Percentiles rank a stretch among this genome's conserved stretches.
Conservation (phyloP, 92 coral and sea anemone species). For the Zoanthus gigantus region DNA sequence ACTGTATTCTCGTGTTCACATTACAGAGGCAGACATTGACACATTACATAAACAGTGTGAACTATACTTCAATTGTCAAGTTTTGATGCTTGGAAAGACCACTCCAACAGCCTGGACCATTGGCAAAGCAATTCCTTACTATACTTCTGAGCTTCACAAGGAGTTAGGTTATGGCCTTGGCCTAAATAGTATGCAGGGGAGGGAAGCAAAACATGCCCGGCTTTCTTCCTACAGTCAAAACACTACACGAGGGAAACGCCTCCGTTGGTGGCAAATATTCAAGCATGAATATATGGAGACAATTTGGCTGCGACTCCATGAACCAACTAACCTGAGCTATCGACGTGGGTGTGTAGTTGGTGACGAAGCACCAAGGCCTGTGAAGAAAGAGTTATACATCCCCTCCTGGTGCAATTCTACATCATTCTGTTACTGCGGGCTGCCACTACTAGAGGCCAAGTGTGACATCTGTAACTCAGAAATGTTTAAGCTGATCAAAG, state of each 20-base stretch:
- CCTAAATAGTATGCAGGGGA: slow-evolving; percentile 44
- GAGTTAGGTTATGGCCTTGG: slow-evolving; percentile 58
- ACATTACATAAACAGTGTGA: slow-evolving; percentile 42
- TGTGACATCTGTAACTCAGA: slow-evolving; percentile 45
- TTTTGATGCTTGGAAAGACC: slow-evolving; percentile 8
- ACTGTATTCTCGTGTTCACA: slow-evolving; percentile 31
- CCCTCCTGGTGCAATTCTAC: slow-evolving; percentile 32
- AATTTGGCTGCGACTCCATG: slow-evolving; percentile 51
- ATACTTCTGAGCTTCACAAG: slow-evolving; percentile 11
- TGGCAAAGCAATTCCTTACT: slow-evolving; percentile 51
- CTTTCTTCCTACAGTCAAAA: slow-evolving; percentile 55
- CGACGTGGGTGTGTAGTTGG: slow-evolving; percentile 47
- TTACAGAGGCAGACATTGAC: slow-evolving; percentile 27
- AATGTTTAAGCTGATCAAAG: slow-evolving; percentile 14
- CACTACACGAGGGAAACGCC: slow-evolving; percentile 57
- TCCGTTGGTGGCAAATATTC: slow-evolving; percentile 60
- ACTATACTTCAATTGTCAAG: slow-evolving; percentile 53
- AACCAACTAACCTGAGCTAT: slow-evolving; percentile 29
- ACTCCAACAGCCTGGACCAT: slow-evolving; percentile 21
- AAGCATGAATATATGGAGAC: slow-evolving; percentile 57
- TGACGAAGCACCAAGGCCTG: slow-evolving; percentile 32
- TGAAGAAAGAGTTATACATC: slow-evolving; percentile 37
- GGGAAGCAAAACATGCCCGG: slow-evolving; percentile 1
- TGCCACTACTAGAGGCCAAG: background rate
- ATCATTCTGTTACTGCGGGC: slow-evolving; percentile 50